phyloP scores from a whole-genome alignment of 2,797 vertebrate species.

The Serranus cabrilla region DNA sequence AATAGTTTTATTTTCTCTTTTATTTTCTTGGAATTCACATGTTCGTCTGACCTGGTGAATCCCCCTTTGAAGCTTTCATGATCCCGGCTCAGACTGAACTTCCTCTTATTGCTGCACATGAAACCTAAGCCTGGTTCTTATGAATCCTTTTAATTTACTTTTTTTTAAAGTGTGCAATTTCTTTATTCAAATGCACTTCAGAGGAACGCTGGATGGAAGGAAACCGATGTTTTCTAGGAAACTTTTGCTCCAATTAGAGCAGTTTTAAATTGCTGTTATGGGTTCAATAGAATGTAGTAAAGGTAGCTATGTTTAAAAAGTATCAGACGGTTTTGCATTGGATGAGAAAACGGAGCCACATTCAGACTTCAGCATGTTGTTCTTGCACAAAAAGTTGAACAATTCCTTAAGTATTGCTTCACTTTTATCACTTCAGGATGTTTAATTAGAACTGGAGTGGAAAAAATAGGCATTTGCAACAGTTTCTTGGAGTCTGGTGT shows the following conservation, averaged over 20 bases:
- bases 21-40: conserved; percentile 48
- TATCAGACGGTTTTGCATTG: background rate
- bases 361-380: background rate
- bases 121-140: conserved; percentile 12
- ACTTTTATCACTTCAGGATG: conserved; percentile 56
- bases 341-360: background rate
- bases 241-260: background rate
- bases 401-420: conserved; percentile 15
- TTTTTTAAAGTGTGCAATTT: background rate
- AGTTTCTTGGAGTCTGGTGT: conserved; percentile 49
- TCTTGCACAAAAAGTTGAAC: conserved; percentile 9
- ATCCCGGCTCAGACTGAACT: conserved; percentile 3
- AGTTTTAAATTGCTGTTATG: background rate
- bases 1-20: conserved; percentile 50
- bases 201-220: background rate
- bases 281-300: too few relatives aligned
- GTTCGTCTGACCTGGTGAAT: conserved; percentile 23
- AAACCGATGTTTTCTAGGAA: background rate
- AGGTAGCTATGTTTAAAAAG: too few relatives aligned
- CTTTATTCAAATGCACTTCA: background rate
- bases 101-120: conserved; percentile 4
- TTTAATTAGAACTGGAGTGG: conserved; percentile 45
- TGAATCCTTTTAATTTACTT: conserved; percentile 24
- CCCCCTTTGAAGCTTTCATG: conserved; percentile 14
- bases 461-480: conserved; percentile 19